A percentile compares a stretch with the other conserved stretches of the same genome.
These are phyloP conservation scores for Turritopsis rubra DNA, from an alignment of 30 jellyfish, hydroid and myxozoan species.

Conservation along the genomic window DNA sequence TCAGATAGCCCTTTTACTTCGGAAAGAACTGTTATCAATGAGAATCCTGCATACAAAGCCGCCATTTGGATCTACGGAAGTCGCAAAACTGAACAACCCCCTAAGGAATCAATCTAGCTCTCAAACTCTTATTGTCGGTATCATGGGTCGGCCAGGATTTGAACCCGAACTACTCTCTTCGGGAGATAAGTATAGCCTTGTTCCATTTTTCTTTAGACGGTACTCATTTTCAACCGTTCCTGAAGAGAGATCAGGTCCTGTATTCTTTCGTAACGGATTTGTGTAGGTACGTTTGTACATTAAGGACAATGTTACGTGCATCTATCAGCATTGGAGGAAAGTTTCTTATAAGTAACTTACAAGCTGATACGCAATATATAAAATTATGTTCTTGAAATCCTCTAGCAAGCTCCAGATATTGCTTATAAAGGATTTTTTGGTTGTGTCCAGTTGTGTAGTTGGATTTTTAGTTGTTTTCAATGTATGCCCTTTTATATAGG, in stretches of 20 bases:
- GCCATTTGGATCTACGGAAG: too few relatives aligned
- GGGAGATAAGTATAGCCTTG: background rate
- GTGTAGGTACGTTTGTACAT: conserved; percentile 74
- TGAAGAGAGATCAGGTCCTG: conserved; percentile 50
- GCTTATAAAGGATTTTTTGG: too few relatives aligned
- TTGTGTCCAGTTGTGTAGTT: background rate
- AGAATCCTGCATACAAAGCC: too few relatives aligned
- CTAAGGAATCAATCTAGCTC: too few relatives aligned
- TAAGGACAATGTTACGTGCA: background rate
- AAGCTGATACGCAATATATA: background rate
- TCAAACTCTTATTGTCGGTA: too few relatives aligned
- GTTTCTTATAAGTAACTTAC: background rate
- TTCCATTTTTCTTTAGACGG: conserved; percentile 52
- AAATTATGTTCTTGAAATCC: background rate
- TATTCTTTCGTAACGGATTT: conserved; percentile 68
- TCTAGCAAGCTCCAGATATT: background rate
- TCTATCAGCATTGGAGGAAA: background rate
- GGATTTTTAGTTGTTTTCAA: background rate
- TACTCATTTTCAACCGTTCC: conserved; percentile 71
- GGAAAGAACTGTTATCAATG: too few relatives aligned
- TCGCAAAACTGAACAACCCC: too few relatives aligned
- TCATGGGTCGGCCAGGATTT: too few relatives aligned
- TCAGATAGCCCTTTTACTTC: too few relatives aligned
- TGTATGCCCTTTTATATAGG: conserved; percentile 18
- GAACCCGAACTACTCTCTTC: too few relatives aligned